Evolutionary conservation across 2,113 vertebrate species (phyloP).

Genomic region (Addax nasomaculatus): DNA sequence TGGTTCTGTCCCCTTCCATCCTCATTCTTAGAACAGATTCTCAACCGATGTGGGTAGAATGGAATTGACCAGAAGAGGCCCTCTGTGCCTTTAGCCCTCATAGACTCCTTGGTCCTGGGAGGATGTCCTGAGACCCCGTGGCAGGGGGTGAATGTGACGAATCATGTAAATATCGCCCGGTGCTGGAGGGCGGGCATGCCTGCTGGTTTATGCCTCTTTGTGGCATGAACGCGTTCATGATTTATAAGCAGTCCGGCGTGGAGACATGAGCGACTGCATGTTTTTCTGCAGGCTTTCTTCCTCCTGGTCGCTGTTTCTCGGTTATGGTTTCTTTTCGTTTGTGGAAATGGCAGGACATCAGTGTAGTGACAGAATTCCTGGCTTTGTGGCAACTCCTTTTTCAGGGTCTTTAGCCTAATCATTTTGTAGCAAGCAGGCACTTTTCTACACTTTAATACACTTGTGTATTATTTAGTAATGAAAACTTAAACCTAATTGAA

Average conservation of each 20-base stretch:
- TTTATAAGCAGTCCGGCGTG: neutral
- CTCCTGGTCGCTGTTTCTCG: neutral
- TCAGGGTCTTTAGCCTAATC: neutral
- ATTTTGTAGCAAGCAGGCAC: neutral
- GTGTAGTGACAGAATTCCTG: neutral
- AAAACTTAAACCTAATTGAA: neutral
- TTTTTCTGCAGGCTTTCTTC: neutral
- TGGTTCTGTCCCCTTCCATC: accelerated
- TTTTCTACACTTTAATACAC: neutral
- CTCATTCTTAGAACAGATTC: neutral
- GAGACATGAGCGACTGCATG: neutral
- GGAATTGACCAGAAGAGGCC: neutral
- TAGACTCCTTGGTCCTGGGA: neutral
- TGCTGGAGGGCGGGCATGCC: neutral
- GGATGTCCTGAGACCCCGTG: neutral
- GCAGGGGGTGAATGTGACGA: neutral
- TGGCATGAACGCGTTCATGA: neutral
- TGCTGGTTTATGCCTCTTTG: accelerated
- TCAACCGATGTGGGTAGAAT: neutral
- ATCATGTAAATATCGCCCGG: neutral
- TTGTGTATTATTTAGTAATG: neutral
- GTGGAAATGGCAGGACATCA: constrained; percentile 11
- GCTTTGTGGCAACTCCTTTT: neutral
- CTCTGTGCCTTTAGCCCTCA: neutral
- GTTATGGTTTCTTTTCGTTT: neutral